These are phyloP conservation scores for Actinemys pallida DNA, from an alignment of 2,113 vertebrate genomes.

Conservation along the genomic window DNA sequence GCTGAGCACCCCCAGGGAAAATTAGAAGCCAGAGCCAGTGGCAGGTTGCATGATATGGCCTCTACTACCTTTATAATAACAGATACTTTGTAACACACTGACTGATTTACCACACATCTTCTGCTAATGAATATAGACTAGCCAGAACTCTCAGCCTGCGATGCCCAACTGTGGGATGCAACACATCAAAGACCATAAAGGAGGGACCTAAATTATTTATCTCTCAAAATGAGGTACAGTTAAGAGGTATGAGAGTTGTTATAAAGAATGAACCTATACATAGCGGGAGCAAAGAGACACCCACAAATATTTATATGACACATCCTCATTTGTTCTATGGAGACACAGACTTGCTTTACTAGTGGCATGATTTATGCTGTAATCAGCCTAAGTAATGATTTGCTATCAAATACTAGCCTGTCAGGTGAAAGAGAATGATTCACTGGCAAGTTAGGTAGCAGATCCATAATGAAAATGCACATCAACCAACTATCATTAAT, in stretches of 20 bases:
- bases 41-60: neutral
- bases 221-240: neutral
- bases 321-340: neutral
- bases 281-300: neutral
- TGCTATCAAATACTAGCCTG: conserved; percentile 11
- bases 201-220: neutral
- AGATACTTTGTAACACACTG: neutral
- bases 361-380: conserved; percentile 25
- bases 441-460: conserved; percentile 21
- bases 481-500: neutral
- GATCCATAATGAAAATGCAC: conserved; percentile 10
- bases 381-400: conserved; percentile 36
- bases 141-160: neutral
- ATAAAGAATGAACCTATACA: neutral
- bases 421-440: conserved; percentile 24
- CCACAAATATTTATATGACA: neutral
- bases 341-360: neutral
- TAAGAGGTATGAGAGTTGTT: neutral
- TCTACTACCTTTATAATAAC: neutral
- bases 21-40: too few relatives aligned
- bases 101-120: neutral
- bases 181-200: neutral
- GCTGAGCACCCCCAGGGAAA: too few relatives aligned
- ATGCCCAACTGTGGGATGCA: neutral
- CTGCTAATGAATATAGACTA: neutral